Evolutionary conservation across 2,797 vertebrate genomes (phyloP), one percentile per base, ranked within the genome.

Genomic region (Urophycis tenuis): DNA sequence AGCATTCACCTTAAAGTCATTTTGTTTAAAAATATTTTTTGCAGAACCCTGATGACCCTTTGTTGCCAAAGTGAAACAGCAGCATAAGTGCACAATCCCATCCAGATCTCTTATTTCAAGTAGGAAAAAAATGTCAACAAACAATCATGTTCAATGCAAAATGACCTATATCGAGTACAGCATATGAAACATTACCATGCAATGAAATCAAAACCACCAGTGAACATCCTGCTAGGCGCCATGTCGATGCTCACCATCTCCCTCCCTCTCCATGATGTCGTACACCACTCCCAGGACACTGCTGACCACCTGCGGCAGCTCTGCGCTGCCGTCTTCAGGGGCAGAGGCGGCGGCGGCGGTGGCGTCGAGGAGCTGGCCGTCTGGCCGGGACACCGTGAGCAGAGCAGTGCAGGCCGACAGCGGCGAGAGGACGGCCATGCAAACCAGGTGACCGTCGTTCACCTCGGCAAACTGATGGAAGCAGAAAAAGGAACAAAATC

Each of bases 351-450:
- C 30, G 12, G 39, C n/a, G 22, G 83, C 79, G 1, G 82, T 73
- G 17, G 82, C 73, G 17, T 87, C 83, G 74, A 82, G 73, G 33
- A 81, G 36, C 25, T 45, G 89, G n/a, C 84, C 64, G 25, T 85
- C 85, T 6, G 89, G 74, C 67, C 79, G 82, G n/a, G 96, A 78
- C 36, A 97, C 0, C 53, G 92, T 93, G 80, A 99, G 93, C 82
- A 96, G 29, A 29, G 93, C 93, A 7, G 93, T 79, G 15, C 49
- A 85, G n/a, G 86, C 78, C 0, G 95, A 95, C 74, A 95, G 79
- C 0, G 94, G 93, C 1, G 94, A 95, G 31, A 99, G 81, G 75
- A 99, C 82, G 5, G 95, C 96, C 0, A 95, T 93, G 81, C 85
- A 77, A 6, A 90, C 79, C 19, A 91, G 85, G 79, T 89, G 88